These are phyloP conservation scores for Trachemys scripta DNA, from an alignment of 2,113 vertebrate genomes.

Conservation along the genomic window DNA sequence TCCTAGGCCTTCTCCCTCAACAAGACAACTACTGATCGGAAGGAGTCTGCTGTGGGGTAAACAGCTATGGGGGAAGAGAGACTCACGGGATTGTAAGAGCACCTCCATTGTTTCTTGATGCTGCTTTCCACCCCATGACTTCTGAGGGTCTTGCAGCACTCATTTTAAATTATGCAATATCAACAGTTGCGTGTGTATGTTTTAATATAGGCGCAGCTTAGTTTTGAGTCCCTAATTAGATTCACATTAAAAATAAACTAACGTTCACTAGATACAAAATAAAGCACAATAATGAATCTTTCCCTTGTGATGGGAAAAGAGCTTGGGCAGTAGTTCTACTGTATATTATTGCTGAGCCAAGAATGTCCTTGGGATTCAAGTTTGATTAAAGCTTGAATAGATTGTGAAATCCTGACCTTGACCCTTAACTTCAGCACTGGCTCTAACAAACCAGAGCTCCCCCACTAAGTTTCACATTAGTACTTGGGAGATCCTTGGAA, in stretches of 20 bases:
- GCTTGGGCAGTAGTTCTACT: background rate
- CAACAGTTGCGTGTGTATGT: constrained; percentile 18
- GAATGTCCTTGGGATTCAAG: background rate
- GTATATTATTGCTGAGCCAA: constrained; percentile 28
- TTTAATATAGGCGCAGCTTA: constrained; percentile 42
- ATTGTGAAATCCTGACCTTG: constrained; percentile 1
- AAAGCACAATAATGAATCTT: constrained; percentile 5
- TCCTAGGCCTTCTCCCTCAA: constrained; percentile 33
- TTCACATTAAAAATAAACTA: constrained; percentile 49
- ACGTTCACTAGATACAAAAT: constrained; percentile 17
- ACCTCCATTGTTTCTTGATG: constrained; percentile 49
- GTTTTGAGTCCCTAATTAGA: constrained; percentile 43
- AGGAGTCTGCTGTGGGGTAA: constrained; percentile 48
- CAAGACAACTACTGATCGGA: constrained; percentile 35
- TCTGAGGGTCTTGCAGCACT: constrained; percentile 51
- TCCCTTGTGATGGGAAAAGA: constrained; percentile 39
- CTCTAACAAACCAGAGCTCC: background rate
- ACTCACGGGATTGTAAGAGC: constrained; percentile 66
- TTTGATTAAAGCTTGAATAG: constrained; percentile 28
- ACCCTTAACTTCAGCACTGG: background rate
- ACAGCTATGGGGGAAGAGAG: constrained; percentile 57
- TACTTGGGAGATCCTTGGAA: background rate
- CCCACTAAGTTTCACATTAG: background rate
- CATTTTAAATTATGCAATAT: constrained; percentile 26
- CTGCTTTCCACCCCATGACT: constrained; percentile 62